Percentiles rank a stretch among this genome's conserved stretches.
Conservation (phyloP, 2,113 vertebrate species). For the Dolichallabes microphthalmus region DNA sequence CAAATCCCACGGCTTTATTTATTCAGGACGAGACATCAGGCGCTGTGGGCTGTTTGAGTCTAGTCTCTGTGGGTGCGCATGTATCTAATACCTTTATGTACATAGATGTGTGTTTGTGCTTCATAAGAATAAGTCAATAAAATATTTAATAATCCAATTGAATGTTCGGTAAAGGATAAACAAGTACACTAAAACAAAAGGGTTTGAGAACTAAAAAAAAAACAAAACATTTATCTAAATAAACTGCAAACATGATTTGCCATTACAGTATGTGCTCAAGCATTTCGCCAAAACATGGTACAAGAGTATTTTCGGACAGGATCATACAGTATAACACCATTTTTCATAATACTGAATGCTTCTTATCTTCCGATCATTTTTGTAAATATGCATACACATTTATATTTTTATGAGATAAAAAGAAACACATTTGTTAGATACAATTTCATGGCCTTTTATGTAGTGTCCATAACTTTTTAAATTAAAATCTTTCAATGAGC, state of each 20-base stretch:
- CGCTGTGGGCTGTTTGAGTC: neutral
- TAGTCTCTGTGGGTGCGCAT: neutral
- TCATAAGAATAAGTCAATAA: neutral
- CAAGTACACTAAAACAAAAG: neutral
- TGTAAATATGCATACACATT: too few relatives aligned
- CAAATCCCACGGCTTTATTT: conserved; percentile 27
- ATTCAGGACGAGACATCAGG: conserved; percentile 9
- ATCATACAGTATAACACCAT: too few relatives aligned
- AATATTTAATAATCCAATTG: neutral
- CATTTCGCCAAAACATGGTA: too few relatives aligned
- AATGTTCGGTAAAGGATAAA: neutral
- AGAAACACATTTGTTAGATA: too few relatives aligned
- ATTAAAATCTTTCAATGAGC: too few relatives aligned
- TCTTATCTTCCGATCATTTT: too few relatives aligned
- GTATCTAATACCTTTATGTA: neutral
- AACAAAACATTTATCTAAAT: neutral
- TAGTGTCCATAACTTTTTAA: too few relatives aligned
- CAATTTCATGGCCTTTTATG: too few relatives aligned
- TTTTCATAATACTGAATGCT: too few relatives aligned
- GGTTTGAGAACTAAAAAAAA: too few relatives aligned
- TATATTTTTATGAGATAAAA: too few relatives aligned
- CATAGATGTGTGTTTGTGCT: neutral
- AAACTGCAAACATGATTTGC: neutral
- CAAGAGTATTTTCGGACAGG: too few relatives aligned
- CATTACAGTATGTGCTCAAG: neutral